Evolutionary conservation across 23 tunicate genomes (phyloP).

Genomic region (Styela clava): DNA sequence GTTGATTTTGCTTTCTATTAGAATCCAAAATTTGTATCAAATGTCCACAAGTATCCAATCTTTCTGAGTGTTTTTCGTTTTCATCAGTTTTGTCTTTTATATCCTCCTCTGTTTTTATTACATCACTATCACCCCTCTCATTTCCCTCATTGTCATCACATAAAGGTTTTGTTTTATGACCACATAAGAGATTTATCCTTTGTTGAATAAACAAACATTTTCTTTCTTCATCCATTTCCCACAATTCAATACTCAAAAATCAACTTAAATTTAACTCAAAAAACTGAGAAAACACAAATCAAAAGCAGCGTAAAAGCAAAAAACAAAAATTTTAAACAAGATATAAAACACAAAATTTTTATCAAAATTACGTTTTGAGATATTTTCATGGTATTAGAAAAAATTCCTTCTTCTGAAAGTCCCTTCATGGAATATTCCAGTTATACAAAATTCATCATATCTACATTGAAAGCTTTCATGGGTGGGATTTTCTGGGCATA

Average conservation of each 20-base stretch:
- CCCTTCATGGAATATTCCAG: no score
- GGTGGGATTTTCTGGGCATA: no score
- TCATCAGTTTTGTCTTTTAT: neutral
- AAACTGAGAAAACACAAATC: neutral
- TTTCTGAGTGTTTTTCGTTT: neutral
- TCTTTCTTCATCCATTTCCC: slow-evolving; percentile 8
- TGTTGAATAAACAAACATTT: slow-evolving; percentile 23
- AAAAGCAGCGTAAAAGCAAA: neutral
- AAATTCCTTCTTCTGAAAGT: no score
- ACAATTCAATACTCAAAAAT: neutral
- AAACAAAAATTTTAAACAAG: neutral
- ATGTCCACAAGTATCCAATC: neutral
- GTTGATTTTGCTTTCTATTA: neutral
- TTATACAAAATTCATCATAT: no score
- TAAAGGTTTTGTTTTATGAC: neutral
- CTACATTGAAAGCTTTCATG: no score
- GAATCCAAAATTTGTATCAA: neutral
- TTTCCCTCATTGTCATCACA: neutral
- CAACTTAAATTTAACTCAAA: neutral
- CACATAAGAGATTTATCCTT: neutral
- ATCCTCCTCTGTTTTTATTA: neutral
- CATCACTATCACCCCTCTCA: neutral
- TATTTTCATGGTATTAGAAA: no score
- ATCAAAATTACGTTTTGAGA: no score
- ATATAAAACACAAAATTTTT: neutral